phyloP scores from a whole-genome alignment of 2,113 vertebrate species.

The Syngnathus typhle region DNA sequence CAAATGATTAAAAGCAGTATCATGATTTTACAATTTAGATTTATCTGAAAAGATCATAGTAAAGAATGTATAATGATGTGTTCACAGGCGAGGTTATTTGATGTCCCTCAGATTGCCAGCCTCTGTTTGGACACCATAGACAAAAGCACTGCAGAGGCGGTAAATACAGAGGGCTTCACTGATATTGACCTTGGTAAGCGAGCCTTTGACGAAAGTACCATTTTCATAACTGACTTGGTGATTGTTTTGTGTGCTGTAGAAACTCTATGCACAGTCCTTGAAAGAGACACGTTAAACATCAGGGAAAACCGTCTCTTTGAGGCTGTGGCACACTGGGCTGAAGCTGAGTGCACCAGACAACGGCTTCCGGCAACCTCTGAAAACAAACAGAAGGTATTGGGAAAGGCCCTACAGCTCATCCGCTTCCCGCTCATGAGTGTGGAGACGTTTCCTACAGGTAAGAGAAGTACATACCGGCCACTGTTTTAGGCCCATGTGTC shows the following conservation, averaged over 20 bases:
- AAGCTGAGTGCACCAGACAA: constrained; percentile 91
- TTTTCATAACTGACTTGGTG: neutral
- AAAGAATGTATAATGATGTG: neutral
- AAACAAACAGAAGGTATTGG: constrained; percentile 91
- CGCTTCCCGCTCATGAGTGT: constrained; percentile 94
- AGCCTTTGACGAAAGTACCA: neutral
- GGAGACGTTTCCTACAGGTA: constrained; percentile 91
- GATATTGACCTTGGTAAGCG: constrained; percentile 85
- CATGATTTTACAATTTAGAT: neutral
- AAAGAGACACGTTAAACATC: constrained; percentile 91
- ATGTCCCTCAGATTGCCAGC: constrained; percentile 89
- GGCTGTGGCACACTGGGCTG: constrained; percentile 90
- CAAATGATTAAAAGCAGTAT: neutral
- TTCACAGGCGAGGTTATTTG: constrained; percentile 84
- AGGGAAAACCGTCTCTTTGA: constrained; percentile 88
- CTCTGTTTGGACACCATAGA: constrained; percentile 92
- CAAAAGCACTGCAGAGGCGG: constrained; percentile 87
- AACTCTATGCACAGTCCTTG: constrained; percentile 85
- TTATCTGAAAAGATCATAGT: neutral
- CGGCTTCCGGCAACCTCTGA: constrained; percentile 80
- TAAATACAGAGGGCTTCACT: constrained; percentile 89
- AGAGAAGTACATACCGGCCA: constrained; percentile 16
- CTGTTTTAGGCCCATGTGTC: neutral
- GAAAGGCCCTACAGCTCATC: constrained; percentile 87
- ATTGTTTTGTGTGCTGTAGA: constrained; percentile 62